phyloP scores from a whole-genome alignment of 2,888 invertebrate species.

The Apoda limacodes region DNA sequence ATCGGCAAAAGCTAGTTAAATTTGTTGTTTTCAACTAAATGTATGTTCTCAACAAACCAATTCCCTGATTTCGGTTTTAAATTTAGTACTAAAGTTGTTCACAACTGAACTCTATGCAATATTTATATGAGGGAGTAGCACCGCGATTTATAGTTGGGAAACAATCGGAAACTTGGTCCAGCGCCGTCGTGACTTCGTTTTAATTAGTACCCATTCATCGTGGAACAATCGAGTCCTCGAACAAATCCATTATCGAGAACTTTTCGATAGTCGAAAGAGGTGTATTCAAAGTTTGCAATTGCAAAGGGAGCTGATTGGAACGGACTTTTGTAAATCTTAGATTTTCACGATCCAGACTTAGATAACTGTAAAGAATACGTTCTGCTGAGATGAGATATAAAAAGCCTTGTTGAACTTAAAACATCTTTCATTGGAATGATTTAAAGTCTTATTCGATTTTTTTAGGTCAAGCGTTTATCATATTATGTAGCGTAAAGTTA shows the following conservation, averaged over 20 bases:
- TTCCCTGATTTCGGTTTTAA: conserved; percentile 54
- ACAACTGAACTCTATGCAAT: conserved; percentile 36
- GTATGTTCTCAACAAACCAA: conserved; percentile 22
- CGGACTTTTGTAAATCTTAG: conserved; percentile 11
- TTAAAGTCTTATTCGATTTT: too few relatives aligned
- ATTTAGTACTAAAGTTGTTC: conserved; percentile 58
- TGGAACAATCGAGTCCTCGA: conserved; percentile 63
- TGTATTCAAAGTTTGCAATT: conserved; percentile 59
- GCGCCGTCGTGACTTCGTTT: conserved; percentile 65
- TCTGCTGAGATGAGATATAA: not conserved
- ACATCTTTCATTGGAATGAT: too few relatives aligned
- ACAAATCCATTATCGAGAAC: conserved; percentile 66
- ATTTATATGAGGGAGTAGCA: conserved; percentile 56
- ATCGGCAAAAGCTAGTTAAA: too few relatives aligned
- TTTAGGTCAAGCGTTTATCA: too few relatives aligned
- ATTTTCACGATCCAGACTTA: conserved; percentile 4
- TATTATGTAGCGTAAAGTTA: too few relatives aligned
- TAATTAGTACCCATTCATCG: conserved; percentile 71
- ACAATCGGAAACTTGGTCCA: conserved; percentile 62
- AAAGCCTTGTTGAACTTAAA: too few relatives aligned
- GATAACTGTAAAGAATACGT: too few relatives aligned
- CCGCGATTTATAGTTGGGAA: conserved; percentile 61
- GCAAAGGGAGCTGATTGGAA: conserved; percentile 38
- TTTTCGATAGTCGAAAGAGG: conserved; percentile 67
- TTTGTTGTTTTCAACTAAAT: too few relatives aligned